phyloP scores from a whole-genome alignment of 2,797 vertebrate genomes.

The Selene dorsalis region DNA sequence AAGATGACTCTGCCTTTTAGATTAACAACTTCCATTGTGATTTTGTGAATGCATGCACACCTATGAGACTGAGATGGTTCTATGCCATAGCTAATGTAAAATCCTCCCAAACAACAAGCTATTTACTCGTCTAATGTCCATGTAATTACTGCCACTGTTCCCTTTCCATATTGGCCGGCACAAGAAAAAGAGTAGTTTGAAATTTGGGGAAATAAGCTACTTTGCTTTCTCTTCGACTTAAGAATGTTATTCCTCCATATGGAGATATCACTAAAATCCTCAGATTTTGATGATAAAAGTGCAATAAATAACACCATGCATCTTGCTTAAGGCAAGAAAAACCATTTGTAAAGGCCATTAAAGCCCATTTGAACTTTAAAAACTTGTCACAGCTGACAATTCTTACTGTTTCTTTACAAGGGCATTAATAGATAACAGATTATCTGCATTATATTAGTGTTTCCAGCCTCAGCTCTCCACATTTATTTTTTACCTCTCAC shows the following conservation, averaged over 20 bases:
- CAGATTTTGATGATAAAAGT: constrained; percentile 39
- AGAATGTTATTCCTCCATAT: constrained; percentile 64
- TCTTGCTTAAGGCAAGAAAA: constrained; percentile 34
- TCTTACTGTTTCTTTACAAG: constrained; percentile 18
- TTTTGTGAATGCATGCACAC: constrained; percentile 62
- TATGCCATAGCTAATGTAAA: constrained; percentile 31
- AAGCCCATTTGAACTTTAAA: constrained; percentile 24
- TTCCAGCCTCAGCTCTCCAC: constrained; percentile 25
- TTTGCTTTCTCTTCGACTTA: constrained; percentile 42
- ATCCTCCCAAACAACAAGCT: not conserved
- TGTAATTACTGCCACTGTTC: constrained; percentile 34
- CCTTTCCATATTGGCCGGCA: constrained; percentile 12
- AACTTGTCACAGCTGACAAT: constrained; percentile 3
- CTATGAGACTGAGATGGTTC: constrained; percentile 46
- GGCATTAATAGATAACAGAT: constrained; percentile 27
- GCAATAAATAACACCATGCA: constrained; percentile 51
- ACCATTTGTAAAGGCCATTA: constrained; percentile 20
- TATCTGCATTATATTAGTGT: constrained; percentile 14
- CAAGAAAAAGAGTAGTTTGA: constrained; percentile 17
- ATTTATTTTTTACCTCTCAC: not conserved
- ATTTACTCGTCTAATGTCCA: constrained; percentile 22
- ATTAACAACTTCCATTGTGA: constrained; percentile 50
- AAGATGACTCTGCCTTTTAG: constrained; percentile 49
- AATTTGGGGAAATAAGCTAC: constrained; percentile 16
- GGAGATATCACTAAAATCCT: constrained; percentile 44